Base-by-base conservation (phyloP, 2,113 vertebrate species). In the Cyphomyrus discorhynchus region DNA sequence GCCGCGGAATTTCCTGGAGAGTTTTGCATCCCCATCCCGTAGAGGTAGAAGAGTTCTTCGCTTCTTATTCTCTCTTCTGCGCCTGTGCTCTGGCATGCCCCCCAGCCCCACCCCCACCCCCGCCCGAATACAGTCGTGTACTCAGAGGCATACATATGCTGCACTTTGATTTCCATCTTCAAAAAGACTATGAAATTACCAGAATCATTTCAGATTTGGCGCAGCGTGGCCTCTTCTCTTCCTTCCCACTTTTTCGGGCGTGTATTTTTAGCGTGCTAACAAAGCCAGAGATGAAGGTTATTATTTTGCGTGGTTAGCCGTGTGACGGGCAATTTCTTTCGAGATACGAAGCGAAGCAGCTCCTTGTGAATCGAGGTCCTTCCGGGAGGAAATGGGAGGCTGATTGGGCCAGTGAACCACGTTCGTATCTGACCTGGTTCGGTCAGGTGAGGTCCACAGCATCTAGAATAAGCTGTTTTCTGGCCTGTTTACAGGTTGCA, bases 201-300 rank as follows among this genome's bases (percentile, higher is more conserved):
- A 84, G 92, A 91, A 92, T 93, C 90, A 92, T 91, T 92, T 84
- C 66, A 5, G 89, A 93, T 91, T 91, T 92, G 92, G 92, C 77
- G 88, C 15, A 13, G 62, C 88, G 90, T 90, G 10, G 89, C 5
- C 31, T 31, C 21, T 27, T 85, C 27, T 49, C 90, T 86, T n/a
- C 47, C 53, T 85, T 88, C 87, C 85, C 6, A 74, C 84, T 80
- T 80, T 47, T 88, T 87, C 56, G 89, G 80, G n/a, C 5, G 27
- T 24, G 19, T 89, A 84, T 53, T 86, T 89, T 77, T 89, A 49
- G 88, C 27, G 6, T 42, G n/a, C 42, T 80, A 80, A 70, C 85
- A 89, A 91, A 87, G 8, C 50, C 45, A 46, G 5, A 35, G 58
- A 47, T 47, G 82, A 84, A 47, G 82, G 45, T 31, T 49, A n/a